Conservation (phyloP, 1,140 invertebrate species). For the Zaprionus ghesquierei region DNA sequence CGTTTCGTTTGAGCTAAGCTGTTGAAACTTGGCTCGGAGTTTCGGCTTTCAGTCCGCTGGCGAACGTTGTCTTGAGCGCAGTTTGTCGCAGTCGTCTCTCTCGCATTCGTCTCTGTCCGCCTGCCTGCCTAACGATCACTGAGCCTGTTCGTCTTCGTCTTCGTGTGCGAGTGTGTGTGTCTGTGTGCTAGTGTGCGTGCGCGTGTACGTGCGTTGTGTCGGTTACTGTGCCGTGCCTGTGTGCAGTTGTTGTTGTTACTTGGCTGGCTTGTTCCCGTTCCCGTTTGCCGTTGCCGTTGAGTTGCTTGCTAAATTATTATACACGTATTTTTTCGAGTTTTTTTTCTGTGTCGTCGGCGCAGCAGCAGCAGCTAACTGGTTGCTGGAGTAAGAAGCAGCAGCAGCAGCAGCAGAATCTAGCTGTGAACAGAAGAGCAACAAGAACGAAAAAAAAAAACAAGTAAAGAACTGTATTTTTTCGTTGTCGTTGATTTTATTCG, state of each 20-base stretch:
- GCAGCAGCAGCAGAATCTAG: conserved; percentile 49
- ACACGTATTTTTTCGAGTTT: conserved; percentile 59
- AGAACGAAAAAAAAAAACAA: conserved; percentile 27
- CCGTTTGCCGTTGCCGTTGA: conserved; percentile 10
- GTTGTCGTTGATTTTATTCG: conserved; percentile 34
- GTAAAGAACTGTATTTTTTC: conserved; percentile 49
- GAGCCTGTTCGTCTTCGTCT: conserved; percentile 14
- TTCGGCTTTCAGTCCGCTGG: conserved; percentile 56
- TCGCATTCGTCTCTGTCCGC: conserved; percentile 26
- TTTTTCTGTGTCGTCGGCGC: conserved; percentile 62
- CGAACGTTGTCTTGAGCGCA: conserved; percentile 67
- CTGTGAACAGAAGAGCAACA: conserved; percentile 39
- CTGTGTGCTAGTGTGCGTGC: conserved; percentile 24
- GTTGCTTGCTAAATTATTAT: conserved; percentile 61
- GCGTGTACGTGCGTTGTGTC: conserved; percentile 24
- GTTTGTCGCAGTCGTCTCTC: conserved; percentile 33
- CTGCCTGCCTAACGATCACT: neutral
- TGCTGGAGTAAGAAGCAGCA: conserved; percentile 33
- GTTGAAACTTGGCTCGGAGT: conserved; percentile 56
- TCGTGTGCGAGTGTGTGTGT: conserved; percentile 25
- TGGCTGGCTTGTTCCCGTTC: conserved; percentile 35
- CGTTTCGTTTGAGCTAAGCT: conserved; percentile 37
- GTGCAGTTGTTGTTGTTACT: conserved; percentile 23
- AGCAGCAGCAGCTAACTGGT: conserved; percentile 64
- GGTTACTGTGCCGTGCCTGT: conserved; percentile 43